Evolutionary conservation across 23 tunicate genomes (phyloP).

Genomic region (Trididemnum nubilum): DNA sequence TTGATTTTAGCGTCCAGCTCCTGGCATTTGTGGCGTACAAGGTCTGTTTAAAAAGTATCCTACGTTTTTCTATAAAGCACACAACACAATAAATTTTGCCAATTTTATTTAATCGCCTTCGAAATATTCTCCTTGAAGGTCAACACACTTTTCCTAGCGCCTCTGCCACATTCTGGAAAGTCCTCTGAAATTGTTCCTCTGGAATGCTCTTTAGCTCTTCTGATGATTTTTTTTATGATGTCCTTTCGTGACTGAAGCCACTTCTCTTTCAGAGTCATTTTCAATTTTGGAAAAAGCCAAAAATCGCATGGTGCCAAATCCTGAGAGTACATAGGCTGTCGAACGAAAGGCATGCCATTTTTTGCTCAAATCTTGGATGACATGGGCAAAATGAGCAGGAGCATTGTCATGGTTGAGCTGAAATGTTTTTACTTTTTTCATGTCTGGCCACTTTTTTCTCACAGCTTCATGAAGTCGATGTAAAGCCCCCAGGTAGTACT

Average conservation of each 20-base stretch:
- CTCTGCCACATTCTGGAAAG: background rate
- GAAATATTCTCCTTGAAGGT: too few species aligned
- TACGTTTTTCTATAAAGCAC: too few species aligned
- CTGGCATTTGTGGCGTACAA: too few species aligned
- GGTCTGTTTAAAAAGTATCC: too few species aligned
- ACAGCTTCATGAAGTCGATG: conserved; percentile 14
- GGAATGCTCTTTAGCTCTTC: conserved; percentile 1
- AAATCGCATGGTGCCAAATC: conserved; percentile 33
- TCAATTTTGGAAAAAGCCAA: conserved; percentile 1
- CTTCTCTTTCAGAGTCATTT: conserved; percentile 26
- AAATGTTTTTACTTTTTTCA: conserved; percentile 19
- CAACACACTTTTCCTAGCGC: too few species aligned
- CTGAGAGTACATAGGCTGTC: conserved; percentile 35
- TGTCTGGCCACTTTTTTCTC: conserved; percentile 28
- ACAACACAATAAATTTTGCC: too few species aligned
- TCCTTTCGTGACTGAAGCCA: background rate
- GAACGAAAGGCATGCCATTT: conserved; percentile 30
- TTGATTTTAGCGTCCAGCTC: too few species aligned
- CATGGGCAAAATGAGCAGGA: conserved; percentile 37
- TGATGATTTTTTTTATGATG: conserved; percentile 1
- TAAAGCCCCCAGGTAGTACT: conserved; percentile 22
- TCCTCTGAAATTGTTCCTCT: too few species aligned
- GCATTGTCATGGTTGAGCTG: conserved; percentile 29
- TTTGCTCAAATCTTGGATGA: conserved; percentile 18
- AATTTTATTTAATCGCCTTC: too few species aligned